Conservation (phyloP, 2,888 invertebrate genomes). For the Pseudoips prasinana region DNA sequence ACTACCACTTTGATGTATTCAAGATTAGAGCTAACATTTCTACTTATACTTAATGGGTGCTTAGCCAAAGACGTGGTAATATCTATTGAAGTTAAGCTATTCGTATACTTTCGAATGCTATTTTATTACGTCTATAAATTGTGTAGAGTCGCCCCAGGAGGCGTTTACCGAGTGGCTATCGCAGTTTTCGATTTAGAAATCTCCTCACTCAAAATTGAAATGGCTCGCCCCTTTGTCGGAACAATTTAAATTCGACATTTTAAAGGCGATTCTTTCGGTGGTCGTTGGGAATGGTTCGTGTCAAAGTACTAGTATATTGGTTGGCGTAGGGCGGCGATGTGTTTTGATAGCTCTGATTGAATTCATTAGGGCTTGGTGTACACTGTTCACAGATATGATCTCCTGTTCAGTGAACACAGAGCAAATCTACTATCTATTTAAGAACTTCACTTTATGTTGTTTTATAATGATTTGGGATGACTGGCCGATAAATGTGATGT, state of each 20-base stretch:
- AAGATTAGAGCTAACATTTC: constrained; percentile 4
- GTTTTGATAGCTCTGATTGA: constrained; percentile 14
- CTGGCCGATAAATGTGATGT: too few species aligned
- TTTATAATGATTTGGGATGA: too few species aligned
- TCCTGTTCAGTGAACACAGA: too few species aligned
- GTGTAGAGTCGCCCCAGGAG: constrained; percentile 72
- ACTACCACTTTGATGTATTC: too few species aligned
- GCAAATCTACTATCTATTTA: too few species aligned
- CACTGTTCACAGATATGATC: too few species aligned
- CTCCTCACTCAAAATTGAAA: constrained; percentile 75
- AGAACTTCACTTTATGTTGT: too few species aligned
- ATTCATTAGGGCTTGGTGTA: constrained; percentile 5
- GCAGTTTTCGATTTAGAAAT: constrained; percentile 67
- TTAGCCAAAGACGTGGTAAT: constrained; percentile 28
- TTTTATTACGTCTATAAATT: constrained; percentile 78
- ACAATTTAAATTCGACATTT: constrained; percentile 72
- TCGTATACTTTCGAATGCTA: constrained; percentile 56
- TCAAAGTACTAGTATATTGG: constrained; percentile 21
- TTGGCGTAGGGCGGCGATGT: constrained; percentile 12
- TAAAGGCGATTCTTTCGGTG: constrained; percentile 56
- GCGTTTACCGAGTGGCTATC: constrained; percentile 69
- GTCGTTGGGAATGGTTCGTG: constrained; percentile 25
- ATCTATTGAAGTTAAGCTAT: constrained; percentile 29
- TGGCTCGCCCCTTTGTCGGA: constrained; percentile 63
- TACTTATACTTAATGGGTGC: constrained; percentile 30